Percentiles rank a stretch among this genome's conserved stretches.
Conservation (phyloP, 2,888 invertebrate genomes). For the Tanytarsus gracilentus region DNA sequence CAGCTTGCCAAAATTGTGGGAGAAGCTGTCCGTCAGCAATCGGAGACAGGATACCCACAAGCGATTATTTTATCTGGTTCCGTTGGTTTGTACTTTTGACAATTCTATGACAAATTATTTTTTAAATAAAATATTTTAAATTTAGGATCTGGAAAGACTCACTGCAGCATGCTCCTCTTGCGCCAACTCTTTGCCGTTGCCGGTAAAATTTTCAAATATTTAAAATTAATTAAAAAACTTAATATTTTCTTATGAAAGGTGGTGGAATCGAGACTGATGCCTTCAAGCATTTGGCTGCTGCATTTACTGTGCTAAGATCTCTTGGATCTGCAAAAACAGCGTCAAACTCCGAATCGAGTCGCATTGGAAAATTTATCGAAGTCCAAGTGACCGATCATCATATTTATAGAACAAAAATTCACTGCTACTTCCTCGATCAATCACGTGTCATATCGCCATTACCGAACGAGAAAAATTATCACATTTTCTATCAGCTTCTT, state of each 20-base stretch:
- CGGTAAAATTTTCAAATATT: too few species aligned
- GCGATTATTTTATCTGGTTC: slow-evolving; percentile 82
- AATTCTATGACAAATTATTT: too few species aligned
- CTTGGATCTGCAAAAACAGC: slow-evolving; percentile 85
- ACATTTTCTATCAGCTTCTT: slow-evolving; percentile 93
- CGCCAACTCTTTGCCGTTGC: slow-evolving; percentile 88
- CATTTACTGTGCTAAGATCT: slow-evolving; percentile 86
- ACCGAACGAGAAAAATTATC: slow-evolving; percentile 86
- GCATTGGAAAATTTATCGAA: slow-evolving; percentile 93
- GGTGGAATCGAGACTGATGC: slow-evolving; percentile 86
- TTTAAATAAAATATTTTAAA: too few species aligned
- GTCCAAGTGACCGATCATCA: slow-evolving; percentile 93
- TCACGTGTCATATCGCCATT: slow-evolving; percentile 80
- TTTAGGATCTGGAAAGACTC: slow-evolving; percentile 90
- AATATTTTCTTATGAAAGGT: not conserved
- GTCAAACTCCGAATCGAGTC: slow-evolving; percentile 83
- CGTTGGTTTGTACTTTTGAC: too few species aligned
- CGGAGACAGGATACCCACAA: slow-evolving; percentile 91
- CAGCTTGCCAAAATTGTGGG: slow-evolving; percentile 81
- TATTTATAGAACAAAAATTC: slow-evolving; percentile 88
- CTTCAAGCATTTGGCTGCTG: slow-evolving; percentile 90
- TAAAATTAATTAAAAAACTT: slow-evolving; percentile 43
- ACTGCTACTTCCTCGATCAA: slow-evolving; percentile 92
- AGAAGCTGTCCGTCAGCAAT: slow-evolving; percentile 87
- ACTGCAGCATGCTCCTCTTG: slow-evolving; percentile 81